phyloP scores from a whole-genome alignment of 1,140 invertebrate genomes.

The Achroia grisella region DNA sequence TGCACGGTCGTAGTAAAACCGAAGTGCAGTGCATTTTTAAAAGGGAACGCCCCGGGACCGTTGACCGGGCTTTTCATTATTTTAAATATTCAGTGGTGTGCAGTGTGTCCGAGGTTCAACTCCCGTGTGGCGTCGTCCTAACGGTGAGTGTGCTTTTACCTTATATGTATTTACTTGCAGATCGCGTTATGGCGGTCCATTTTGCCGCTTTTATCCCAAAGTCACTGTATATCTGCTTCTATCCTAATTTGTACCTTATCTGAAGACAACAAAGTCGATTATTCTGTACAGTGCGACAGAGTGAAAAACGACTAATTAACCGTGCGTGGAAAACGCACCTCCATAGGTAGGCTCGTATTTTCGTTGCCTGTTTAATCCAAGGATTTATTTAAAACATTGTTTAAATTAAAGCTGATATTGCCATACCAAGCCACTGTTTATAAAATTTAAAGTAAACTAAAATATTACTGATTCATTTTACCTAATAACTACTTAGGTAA shows the following conservation, averaged over 20 bases:
- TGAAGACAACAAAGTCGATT: no score
- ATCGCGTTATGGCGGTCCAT: slow-evolving; percentile 11
- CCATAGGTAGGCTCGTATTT: slow-evolving; percentile 9
- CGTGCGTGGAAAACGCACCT: not conserved
- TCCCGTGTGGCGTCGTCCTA: slow-evolving; percentile 14
- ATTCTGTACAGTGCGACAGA: no score
- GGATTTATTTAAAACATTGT: slow-evolving; percentile 2
- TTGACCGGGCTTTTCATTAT: slow-evolving; percentile 61
- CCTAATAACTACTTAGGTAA: no score
- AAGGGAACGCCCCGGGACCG: slow-evolving; percentile 50
- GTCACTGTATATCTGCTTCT: no score
- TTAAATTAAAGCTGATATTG: no score
- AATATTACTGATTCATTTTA: no score
- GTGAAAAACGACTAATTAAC: not conserved
- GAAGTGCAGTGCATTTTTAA: slow-evolving; percentile 69
- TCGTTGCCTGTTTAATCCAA: slow-evolving; percentile 10
- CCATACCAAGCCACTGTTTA: no score
- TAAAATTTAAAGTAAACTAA: no score
- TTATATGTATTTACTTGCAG: slow-evolving; percentile 1
- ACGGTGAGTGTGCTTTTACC: slow-evolving; percentile 40
- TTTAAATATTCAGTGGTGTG: slow-evolving; percentile 67
- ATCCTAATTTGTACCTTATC: no score
- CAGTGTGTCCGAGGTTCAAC: slow-evolving; percentile 31
- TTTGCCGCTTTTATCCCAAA: slow-evolving; percentile 13
- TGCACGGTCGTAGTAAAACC: slow-evolving; percentile 54